Evolutionary conservation across 2,888 invertebrate genomes (phyloP).

Genomic region (Ectropis crepuscularia): DNA sequence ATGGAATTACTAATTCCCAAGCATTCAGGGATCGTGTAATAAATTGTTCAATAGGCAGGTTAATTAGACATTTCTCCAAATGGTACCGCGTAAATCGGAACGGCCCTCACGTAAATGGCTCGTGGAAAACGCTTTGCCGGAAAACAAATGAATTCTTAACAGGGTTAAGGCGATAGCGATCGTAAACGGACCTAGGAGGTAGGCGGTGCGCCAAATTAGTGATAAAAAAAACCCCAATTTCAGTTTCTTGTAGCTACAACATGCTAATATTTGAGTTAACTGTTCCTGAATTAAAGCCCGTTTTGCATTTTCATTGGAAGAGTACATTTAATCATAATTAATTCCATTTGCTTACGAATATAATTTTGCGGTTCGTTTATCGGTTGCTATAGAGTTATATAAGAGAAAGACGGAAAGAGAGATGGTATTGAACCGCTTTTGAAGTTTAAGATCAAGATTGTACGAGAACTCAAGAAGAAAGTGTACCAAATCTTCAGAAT

Average conservation of each 20-base stretch:
- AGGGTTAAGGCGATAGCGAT: slow-evolving; percentile 47
- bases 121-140: slow-evolving; percentile 53
- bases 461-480: slow-evolving; percentile 15
- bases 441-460: slow-evolving; percentile 15
- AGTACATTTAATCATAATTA: slow-evolving; percentile 39
- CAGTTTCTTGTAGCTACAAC: slow-evolving; percentile 27
- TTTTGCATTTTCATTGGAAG: slow-evolving; percentile 34
- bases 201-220: slow-evolving; percentile 42
- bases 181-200: slow-evolving; percentile 40
- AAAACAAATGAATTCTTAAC: slow-evolving; percentile 66
- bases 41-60: slow-evolving; percentile 78
- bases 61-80: slow-evolving; percentile 77
- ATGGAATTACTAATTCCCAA: slow-evolving; percentile 62
- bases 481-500: slow-evolving; percentile 11
- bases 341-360: slow-evolving; percentile 28
- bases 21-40: slow-evolving; percentile 66
- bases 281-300: slow-evolving; percentile 33
- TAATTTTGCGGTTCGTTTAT: slow-evolving; percentile 29
- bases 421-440: not conserved
- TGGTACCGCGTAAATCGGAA: slow-evolving; percentile 68
- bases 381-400: slow-evolving; percentile 14
- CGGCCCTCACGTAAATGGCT: slow-evolving; percentile 56
- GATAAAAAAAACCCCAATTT: slow-evolving; percentile 40
- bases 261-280: slow-evolving; percentile 35
- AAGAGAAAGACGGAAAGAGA: not conserved